Percentiles rank a stretch among this genome's conserved stretches.
Conservation (phyloP, 2,797 vertebrate genomes). For the Oceanodroma leucorhoa region DNA sequence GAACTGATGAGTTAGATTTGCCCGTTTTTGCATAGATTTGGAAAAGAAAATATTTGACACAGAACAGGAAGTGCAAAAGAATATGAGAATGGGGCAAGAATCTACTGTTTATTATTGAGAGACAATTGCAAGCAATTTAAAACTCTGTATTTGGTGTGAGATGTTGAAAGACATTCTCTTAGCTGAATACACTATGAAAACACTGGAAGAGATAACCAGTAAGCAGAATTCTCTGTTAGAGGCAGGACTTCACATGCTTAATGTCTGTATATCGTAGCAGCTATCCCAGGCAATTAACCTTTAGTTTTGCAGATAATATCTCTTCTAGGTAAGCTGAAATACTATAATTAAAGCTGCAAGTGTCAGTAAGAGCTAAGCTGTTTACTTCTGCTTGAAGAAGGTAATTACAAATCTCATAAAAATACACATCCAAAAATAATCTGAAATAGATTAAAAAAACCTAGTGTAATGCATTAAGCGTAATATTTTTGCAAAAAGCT, state of each 20-base stretch:
- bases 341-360: background rate
- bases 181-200: background rate
- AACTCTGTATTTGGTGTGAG: background rate
- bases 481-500: background rate
- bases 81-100: background rate
- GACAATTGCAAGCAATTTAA: background rate
- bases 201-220: background rate
- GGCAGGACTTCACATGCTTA: background rate
- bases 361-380: background rate
- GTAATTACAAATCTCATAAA: background rate
- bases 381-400: background rate
- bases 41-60: background rate
- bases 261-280: background rate
- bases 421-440: background rate
- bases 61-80: background rate
- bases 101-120: background rate
- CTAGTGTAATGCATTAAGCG: background rate
- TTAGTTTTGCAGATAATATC: background rate
- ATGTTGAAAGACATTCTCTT: background rate
- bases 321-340: background rate
- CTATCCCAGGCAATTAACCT: background rate
- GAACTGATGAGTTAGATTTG: background rate
- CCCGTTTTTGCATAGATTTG: background rate
- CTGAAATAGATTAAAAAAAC: background rate
- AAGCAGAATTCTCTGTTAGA: background rate